Base-by-base conservation (phyloP, 2,113 vertebrate genomes). In the Epinephelus cyanopodus region DNA sequence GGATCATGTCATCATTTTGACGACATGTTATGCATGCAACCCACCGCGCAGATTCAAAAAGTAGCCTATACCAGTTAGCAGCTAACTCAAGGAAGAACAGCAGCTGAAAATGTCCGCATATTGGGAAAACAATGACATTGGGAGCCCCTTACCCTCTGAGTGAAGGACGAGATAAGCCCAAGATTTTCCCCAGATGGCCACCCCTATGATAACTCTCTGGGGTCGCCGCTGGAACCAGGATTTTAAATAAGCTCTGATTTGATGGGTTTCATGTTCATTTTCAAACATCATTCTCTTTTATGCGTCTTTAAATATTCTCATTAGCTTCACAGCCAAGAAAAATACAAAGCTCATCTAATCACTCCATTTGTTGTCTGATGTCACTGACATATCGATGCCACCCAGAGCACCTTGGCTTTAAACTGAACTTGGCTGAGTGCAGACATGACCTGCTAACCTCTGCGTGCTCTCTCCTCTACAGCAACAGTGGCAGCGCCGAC, bases 361-460 rank as follows among this genome's bases (percentile, higher is more conserved):
- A 10, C 3, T 2, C 52, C 0, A 47, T 57, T 45, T 54, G 37
- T 17, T 64, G 10, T 21, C 10, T n/a, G 83, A 15, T 75, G 53
- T 71, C 42, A 25, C 15, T 17, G 21, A 11, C 4, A 19, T 18
- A 4, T 62, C 11, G 2, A 9, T 97, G 96, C 96, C 96, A 39
- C 88, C 96, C 84, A 97, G 96, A 95, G 94, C 90, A 91, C 64
- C 88, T 96, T 73, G 96, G 96, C 1, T 93, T 95, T 72, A 93
- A 96, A 50, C 82, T 95, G 96, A 87, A 93, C 95, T 64, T 96
- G 95, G 93, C 95, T 96, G 4, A 96, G 95, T 6, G 18, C 9
- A 52, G 18, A 57, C 82, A 95, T 96, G 96, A 96, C 95, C 61
- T 96, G 33, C 33, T 67, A n/a, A 76, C 72, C 56, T 67, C 61